Conservation (phyloP, 1,140 invertebrate genomes). For the Scaptomyza graminum region DNA sequence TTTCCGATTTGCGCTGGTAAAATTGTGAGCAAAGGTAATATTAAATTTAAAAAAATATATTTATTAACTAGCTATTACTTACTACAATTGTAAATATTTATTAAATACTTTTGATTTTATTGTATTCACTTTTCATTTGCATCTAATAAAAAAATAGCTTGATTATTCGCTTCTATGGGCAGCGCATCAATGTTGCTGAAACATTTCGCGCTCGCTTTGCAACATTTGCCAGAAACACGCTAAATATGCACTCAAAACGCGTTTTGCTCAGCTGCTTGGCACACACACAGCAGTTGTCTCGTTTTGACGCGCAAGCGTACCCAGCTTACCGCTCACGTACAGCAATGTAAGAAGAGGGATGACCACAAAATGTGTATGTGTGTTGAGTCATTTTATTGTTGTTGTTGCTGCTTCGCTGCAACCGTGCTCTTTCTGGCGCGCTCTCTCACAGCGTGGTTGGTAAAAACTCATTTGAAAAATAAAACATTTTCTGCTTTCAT, state of each 20-base stretch:
- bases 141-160: not conserved
- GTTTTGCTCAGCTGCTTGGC: slow-evolving; percentile 32
- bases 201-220: slow-evolving; percentile 38
- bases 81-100: not conserved
- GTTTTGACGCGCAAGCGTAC: slow-evolving; percentile 45
- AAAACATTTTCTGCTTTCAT: slow-evolving; percentile 54
- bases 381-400: slow-evolving; percentile 10
- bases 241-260: slow-evolving; percentile 52
- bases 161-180: no score
- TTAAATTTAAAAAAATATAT: no score
- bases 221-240: slow-evolving; percentile 37
- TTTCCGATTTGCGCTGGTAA: slow-evolving; percentile 10
- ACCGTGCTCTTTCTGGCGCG: slow-evolving; percentile 25
- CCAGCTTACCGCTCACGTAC: slow-evolving; percentile 43
- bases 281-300: slow-evolving; percentile 36
- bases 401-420: slow-evolving; percentile 23
- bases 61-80: no score
- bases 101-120: not conserved
- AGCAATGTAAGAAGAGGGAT: slow-evolving; percentile 29
- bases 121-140: not conserved
- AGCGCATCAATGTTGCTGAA: slow-evolving; percentile 58
- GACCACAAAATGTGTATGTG: slow-evolving; percentile 23
- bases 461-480: slow-evolving; percentile 49
- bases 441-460: slow-evolving; percentile 14
- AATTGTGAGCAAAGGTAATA: not conserved